Evolutionary conservation across 92 coral and sea anemone species (phyloP), one percentile per base, ranked within the genome.

Genomic region (Parazoanthus atlanticus): DNA sequence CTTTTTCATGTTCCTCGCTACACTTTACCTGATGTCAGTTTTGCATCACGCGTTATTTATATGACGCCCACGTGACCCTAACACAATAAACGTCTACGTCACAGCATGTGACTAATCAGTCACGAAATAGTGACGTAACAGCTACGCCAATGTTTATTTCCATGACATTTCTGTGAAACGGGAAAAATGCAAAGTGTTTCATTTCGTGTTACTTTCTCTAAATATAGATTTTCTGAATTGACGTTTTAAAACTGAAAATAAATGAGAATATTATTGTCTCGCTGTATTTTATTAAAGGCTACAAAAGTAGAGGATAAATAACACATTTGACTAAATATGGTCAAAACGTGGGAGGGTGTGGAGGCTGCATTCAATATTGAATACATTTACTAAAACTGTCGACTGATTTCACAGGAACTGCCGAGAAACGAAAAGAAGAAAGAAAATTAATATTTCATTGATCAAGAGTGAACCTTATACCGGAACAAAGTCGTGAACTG

Each of bases 41-140:
- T 26, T 13, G 31, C 64, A 58, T 10, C 29, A 34, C 58, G 32
- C 76, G 86, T 56, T 67, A 7, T 67, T 40, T 67, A 28, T 67
- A 19, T 0, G 16, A 3, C 8, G 6, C 26, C 61, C 87, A 84
- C 87, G 87, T 84, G 87, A 84, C 12, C 61, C 78, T 13, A 33
- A 41, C 17, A 40, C 6, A 32, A 64, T 17, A 1, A 29, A 10
- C 70, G 87, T n/a, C n/a, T n/a, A 84, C 78, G 87, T 84, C 87
- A 84, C 58, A 25, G 58, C 86, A 82, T 71, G 87, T 84, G 78
- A 84, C 87, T 46, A 12, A 21, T 0, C n/a, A 3, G 86, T 82
- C 56, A 69, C 78, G 86, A 38, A 43, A 30, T 36, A n/a, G 80
- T 65, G 11, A 64, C 74, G 34, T 52, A 52, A 46, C 12, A 46